Conservation (phyloP, 2,113 vertebrate genomes). For the Manacus vitellinus region DNA sequence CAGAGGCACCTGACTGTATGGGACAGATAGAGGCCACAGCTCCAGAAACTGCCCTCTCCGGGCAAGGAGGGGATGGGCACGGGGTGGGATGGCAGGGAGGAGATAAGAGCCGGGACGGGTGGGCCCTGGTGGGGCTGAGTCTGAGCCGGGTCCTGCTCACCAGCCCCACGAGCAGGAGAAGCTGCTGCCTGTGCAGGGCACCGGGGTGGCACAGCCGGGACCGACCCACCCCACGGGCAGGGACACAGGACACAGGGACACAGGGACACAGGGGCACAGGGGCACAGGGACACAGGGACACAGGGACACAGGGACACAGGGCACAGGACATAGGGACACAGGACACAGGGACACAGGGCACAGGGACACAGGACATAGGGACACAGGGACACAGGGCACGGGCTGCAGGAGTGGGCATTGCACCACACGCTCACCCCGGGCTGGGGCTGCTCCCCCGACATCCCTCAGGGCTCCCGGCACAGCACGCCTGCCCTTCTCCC, state of each 20-base stretch:
- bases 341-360: no score
- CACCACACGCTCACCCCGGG: rapidly evolving
- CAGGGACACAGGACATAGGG: no score
- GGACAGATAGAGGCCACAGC: conserved; percentile 11
- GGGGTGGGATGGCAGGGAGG: rapidly evolving
- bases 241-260: no score
- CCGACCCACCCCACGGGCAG: not conserved
- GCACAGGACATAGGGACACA: no score
- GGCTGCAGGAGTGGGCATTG: rapidly evolving
- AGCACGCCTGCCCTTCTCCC: rapidly evolving
- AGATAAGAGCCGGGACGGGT: not conserved
- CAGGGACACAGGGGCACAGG: no score
- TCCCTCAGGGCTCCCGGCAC: not conserved
- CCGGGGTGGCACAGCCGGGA: not conserved
- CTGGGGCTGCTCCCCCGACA: not conserved
- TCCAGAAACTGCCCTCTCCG: rapidly evolving
- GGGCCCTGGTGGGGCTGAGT: not conserved
- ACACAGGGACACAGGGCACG: not conserved
- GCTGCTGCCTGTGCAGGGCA: not conserved
- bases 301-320: no score
- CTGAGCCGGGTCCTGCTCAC: not conserved
- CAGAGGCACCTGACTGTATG: not conserved
- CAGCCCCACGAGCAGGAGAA: not conserved
- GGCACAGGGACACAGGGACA: no score
- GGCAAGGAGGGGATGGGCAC: not conserved